Evolutionary conservation across 2,888 invertebrate genomes (phyloP).

Genomic region (Parnassius glacialis): DNA sequence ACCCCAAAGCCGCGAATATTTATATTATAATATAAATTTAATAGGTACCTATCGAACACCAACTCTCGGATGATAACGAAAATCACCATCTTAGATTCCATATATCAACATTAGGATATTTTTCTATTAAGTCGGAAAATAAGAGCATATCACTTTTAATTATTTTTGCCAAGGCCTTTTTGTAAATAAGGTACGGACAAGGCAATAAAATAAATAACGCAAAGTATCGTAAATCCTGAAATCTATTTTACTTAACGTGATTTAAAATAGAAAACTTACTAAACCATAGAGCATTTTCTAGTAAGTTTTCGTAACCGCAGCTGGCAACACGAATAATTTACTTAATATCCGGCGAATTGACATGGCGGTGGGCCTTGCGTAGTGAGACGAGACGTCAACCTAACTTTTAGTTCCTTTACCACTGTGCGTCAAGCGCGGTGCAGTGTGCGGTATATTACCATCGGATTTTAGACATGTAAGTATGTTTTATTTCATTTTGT

Average conservation of each 20-base stretch:
- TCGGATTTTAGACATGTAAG: conserved; percentile 76
- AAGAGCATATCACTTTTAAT: neutral
- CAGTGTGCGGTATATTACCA: conserved; percentile 64
- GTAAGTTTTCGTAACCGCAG: too few species aligned
- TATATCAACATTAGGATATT: neutral
- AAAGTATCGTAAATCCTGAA: neutral
- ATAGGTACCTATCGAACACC: neutral
- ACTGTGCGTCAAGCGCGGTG: conserved; percentile 75
- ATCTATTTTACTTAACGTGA: neutral
- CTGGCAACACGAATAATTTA: conserved; percentile 38
- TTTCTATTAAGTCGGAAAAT: neutral
- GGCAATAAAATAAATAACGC: neutral
- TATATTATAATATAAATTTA: too few species aligned
- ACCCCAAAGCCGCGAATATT: too few species aligned
- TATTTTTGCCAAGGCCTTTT: too few species aligned
- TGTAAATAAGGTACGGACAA: neutral
- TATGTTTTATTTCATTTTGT: conserved; percentile 31
- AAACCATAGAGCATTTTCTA: conserved; percentile 32
- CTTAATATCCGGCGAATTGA: conserved; percentile 67
- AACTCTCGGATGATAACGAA: too few species aligned
- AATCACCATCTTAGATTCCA: neutral
- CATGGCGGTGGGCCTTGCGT: conserved; percentile 51
- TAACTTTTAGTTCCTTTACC: conserved; percentile 59
- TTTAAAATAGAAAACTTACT: conserved; percentile 1
- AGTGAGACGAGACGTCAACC: conserved; percentile 31